Percentiles rank a stretch among this genome's conserved stretches.
Conservation (phyloP, 2,797 vertebrate genomes). For the Arnoldichthys spilopterus region DNA sequence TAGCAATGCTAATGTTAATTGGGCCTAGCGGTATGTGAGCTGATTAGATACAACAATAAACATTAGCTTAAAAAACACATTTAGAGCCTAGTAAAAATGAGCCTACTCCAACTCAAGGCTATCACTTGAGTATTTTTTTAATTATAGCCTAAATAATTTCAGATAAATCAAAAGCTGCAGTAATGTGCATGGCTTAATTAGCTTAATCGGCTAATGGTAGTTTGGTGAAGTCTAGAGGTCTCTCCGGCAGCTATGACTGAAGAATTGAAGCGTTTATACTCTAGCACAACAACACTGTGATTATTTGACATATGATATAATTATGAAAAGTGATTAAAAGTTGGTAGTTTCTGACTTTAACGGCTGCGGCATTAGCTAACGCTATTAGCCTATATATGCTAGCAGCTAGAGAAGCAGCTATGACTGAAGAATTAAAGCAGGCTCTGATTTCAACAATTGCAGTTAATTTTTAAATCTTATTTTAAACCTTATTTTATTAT, state of each 20-base stretch:
- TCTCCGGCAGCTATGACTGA: constrained; percentile 30
- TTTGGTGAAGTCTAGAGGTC: constrained; percentile 16
- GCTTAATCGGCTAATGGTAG: constrained; percentile 1
- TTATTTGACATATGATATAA: constrained; percentile 13
- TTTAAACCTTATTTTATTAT: too few species aligned
- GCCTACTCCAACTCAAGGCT: constrained; percentile 22
- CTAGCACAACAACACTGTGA: constrained; percentile 21
- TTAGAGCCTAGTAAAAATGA: neutral
- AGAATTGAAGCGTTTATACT: constrained; percentile 9
- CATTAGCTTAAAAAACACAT: constrained; percentile 15
- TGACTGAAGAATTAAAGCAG: too few species aligned
- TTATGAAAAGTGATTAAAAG: neutral
- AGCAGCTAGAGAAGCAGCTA: too few species aligned
- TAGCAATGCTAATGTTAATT: constrained; percentile 29
- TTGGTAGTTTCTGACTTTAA: neutral
- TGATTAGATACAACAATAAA: constrained; percentile 27
- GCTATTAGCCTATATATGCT: too few species aligned
- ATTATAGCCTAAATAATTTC: constrained; percentile 8
- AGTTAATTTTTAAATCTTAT: too few species aligned
- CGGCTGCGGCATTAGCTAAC: too few species aligned
- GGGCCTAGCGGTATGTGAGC: neutral
- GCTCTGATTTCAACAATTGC: too few species aligned
- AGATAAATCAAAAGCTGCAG: constrained; percentile 16
- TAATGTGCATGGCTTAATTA: constrained; percentile 28
- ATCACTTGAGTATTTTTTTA: constrained; percentile 1